phyloP scores from a whole-genome alignment of 2,888 invertebrate genomes.

The Dryobota labecula region DNA sequence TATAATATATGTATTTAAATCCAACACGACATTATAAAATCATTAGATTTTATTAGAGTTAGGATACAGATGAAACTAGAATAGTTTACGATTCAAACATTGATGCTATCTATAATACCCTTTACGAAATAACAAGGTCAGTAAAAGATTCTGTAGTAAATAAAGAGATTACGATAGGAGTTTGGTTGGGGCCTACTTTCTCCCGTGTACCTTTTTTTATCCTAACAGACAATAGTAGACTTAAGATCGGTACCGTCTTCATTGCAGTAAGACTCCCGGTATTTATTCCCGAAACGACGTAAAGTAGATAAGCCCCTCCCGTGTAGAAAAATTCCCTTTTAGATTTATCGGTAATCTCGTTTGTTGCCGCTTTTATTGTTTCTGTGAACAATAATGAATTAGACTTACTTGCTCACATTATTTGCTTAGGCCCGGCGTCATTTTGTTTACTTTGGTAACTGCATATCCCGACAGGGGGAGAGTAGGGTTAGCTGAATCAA shows the following conservation, averaged over 20 bases:
- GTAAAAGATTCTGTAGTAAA: slow-evolving; percentile 77
- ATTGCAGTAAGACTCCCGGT: slow-evolving; percentile 80
- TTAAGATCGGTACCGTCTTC: slow-evolving; percentile 82
- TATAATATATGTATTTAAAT: neutral
- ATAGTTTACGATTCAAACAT: slow-evolving; percentile 31
- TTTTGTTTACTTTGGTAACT: slow-evolving; percentile 83
- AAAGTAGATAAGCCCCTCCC: slow-evolving; percentile 84
- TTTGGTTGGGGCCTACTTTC: slow-evolving; percentile 74
- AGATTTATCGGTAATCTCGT: slow-evolving; percentile 86
- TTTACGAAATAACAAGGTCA: slow-evolving; percentile 77
- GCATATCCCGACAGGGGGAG: slow-evolving; percentile 80
- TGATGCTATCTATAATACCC: slow-evolving; percentile 55
- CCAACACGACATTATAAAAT: neutral
- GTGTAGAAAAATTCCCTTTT: slow-evolving; percentile 84
- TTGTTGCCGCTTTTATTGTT: slow-evolving; percentile 86
- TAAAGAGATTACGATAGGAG: slow-evolving; percentile 81
- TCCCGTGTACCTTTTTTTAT: slow-evolving; percentile 82
- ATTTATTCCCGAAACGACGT: slow-evolving; percentile 85
- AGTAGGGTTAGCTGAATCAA: slow-evolving; percentile 83
- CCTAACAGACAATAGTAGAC: slow-evolving; percentile 84
- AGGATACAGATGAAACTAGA: slow-evolving; percentile 1
- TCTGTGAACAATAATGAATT: slow-evolving; percentile 85
- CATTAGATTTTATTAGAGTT: neutral
- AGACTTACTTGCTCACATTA: slow-evolving; percentile 81
- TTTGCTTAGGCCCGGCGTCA: slow-evolving; percentile 83